phyloP scores from a whole-genome alignment of 2,888 invertebrate genomes.

The Nectonema munidae region DNA sequence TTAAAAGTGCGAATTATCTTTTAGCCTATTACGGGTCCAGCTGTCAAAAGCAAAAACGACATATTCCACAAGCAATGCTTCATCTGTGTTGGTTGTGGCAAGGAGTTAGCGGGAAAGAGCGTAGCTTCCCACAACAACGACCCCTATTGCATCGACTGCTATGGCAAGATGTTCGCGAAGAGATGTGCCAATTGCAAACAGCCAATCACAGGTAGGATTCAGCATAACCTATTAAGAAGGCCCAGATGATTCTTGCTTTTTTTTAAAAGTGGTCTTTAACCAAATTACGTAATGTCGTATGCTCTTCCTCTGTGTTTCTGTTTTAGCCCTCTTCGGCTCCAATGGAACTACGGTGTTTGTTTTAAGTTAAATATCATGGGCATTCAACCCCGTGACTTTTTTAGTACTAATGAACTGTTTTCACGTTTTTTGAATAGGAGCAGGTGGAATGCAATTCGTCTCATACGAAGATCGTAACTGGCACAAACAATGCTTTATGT shows the following conservation, averaged over 20 bases:
- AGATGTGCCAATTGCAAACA: slow-evolving; percentile 24
- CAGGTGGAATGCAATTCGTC: slow-evolving; percentile 82
- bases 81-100: slow-evolving; percentile 23
- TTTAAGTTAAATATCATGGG: too few relatives aligned
- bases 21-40: slow-evolving; percentile 24
- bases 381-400: too few relatives aligned
- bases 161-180: slow-evolving; percentile 25
- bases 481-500: slow-evolving; percentile 96
- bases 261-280: too few relatives aligned
- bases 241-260: too few relatives aligned
- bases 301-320: too few relatives aligned
- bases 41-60: slow-evolving; percentile 24
- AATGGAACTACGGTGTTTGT: too few relatives aligned
- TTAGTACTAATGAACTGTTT: too few relatives aligned
- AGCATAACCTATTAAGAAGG: too few relatives aligned
- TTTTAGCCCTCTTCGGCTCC: too few relatives aligned
- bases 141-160: slow-evolving; percentile 25
- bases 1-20: too few relatives aligned
- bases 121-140: slow-evolving; percentile 25
- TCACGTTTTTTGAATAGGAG: slow-evolving; percentile 38
- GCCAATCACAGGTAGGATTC: slow-evolving; percentile 23
- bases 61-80: slow-evolving; percentile 26
- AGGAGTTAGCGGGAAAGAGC: slow-evolving; percentile 24
- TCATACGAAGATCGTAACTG: slow-evolving; percentile 95
- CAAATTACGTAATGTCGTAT: too few relatives aligned